phyloP scores from a whole-genome alignment of 2,113 vertebrate species.

The Gopherus evgoodei region DNA sequence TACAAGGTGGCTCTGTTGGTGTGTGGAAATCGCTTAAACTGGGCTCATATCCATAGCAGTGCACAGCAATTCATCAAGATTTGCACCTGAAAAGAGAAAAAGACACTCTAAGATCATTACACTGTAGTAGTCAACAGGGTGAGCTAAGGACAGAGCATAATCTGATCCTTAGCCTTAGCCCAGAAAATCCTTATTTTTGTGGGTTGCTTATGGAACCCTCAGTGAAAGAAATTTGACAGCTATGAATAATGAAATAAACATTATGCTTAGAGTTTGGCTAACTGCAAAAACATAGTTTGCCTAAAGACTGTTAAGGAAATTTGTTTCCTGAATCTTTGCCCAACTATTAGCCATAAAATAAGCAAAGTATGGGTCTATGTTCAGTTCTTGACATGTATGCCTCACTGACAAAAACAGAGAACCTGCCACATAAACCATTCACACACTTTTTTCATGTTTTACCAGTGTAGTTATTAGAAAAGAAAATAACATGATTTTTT shows the following conservation, averaged over 20 bases:
- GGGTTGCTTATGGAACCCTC: background rate
- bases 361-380: background rate
- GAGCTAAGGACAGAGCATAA: background rate
- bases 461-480: background rate
- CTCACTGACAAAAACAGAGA: slow-evolving; percentile 7
- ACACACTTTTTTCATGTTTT: background rate
- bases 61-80: background rate
- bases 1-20: background rate
- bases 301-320: slow-evolving; percentile 45
- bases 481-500: slow-evolving; percentile 15
- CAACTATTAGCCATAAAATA: slow-evolving; percentile 46
- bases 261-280: slow-evolving; percentile 12
- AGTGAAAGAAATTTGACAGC: slow-evolving; percentile 45
- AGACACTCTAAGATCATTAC: background rate
- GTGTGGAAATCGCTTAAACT: background rate
- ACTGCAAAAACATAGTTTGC: slow-evolving; percentile 56
- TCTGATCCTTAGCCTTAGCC: background rate
- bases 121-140: background rate
- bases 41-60: background rate
- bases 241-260: slow-evolving; percentile 47
- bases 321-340: slow-evolving; percentile 45
- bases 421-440: slow-evolving; percentile 8
- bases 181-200: background rate
- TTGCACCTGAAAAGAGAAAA: background rate
- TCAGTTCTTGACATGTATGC: slow-evolving; percentile 38